These are phyloP conservation scores for Colaptes auratus DNA, from an alignment of 2,113 vertebrate genomes.

Conservation along the genomic window DNA sequence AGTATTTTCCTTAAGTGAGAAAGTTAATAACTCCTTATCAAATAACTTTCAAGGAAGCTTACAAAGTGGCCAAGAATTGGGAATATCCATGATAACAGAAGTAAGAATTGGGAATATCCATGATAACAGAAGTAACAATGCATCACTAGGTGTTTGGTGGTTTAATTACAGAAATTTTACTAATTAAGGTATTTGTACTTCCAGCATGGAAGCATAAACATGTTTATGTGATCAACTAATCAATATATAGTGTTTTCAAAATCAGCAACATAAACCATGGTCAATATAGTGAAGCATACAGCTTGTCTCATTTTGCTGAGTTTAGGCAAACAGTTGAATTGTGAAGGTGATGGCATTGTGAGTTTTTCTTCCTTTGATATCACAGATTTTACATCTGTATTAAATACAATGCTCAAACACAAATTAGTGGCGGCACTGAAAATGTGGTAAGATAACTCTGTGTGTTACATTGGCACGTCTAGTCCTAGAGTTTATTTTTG, in stretches of 20 bases:
- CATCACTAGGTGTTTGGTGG: background rate
- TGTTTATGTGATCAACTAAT: background rate
- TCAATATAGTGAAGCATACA: background rate
- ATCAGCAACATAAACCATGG: background rate
- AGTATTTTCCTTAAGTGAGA: background rate
- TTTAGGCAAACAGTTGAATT: background rate
- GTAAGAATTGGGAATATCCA: background rate
- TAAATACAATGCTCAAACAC: background rate
- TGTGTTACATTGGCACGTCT: background rate
- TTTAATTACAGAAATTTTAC: background rate
- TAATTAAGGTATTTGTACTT: background rate
- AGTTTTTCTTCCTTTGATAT: background rate
- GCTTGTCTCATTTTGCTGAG: background rate
- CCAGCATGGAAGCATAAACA: background rate
- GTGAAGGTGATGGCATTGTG: background rate
- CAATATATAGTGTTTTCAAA: background rate
- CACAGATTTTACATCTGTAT: fast-evolving
- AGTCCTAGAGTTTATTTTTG: background rate
- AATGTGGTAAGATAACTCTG: background rate
- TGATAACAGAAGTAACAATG: background rate
- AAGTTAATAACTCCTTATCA: background rate
- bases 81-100: background rate
- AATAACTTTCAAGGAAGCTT: background rate
- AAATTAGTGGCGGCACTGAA: background rate
- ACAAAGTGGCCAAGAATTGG: background rate